Evolutionary conservation across 2,888 invertebrate genomes (phyloP), one percentile per base, ranked within the genome.

Genomic region (Microctonus aethiopoides): DNA sequence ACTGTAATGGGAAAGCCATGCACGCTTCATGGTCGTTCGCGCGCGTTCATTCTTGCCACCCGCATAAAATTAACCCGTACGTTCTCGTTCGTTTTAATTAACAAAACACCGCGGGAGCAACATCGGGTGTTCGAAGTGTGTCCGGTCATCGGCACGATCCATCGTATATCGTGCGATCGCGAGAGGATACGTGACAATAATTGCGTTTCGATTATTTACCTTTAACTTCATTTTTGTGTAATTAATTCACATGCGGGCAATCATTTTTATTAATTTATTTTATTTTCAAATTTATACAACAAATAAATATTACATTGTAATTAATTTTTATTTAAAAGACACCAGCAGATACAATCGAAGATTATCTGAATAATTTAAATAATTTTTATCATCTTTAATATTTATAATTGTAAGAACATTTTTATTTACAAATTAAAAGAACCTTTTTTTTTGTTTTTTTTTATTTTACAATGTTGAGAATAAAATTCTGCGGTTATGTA

Each of bases 1-100:
- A 68, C 80, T 77, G 80, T 84, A 85, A 84, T 85, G 84, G 83
- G 83, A 84, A 84, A 85, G 79, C 82, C 83, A 81, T 85, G 84
- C 84, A 84, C 79, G 79, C 79, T 75, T 68, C 76, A 76, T 74
- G 76, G 74, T 79, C 75, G 79, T 79, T 83, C 80, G 79, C 78
- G 75, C 75, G 16, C 16, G 36, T 10, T 36, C 36, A 78, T 74
- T 77, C 78, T 82, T 78, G 78, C 79, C 82, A 82, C 79, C 81
- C 83, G 84, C 84, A 85, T 85, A 84, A 85, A 84, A 84, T 85
- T 85, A 85, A 84, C 84, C 82, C 80, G 82, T 81, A 79, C 80
- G 80, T 76, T 75, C n/a, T n/a, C 70, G 79, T 81, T 82, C 81
- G 80, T 83, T 85, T 85, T 84, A 85, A 85, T 84, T 84, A 85